These are phyloP conservation scores for Scaptomyza tumidula DNA, from an alignment of 2,888 invertebrate species.

Conservation along the genomic window DNA sequence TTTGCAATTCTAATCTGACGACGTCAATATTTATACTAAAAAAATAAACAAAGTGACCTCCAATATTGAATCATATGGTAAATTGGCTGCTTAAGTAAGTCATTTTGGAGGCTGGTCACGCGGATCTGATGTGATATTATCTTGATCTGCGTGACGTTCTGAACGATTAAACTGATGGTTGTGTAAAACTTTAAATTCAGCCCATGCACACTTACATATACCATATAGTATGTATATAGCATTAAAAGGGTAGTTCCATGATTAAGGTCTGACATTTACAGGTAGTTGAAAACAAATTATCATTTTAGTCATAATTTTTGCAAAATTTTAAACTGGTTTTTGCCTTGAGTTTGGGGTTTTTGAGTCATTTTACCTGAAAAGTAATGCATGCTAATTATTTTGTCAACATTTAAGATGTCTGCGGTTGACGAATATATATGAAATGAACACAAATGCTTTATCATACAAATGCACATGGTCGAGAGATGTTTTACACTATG, in stretches of 20 bases:
- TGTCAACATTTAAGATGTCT: slow-evolving; percentile 62
- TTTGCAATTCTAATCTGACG: slow-evolving; percentile 60
- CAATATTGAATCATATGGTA: slow-evolving; percentile 34
- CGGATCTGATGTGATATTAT: slow-evolving; percentile 32
- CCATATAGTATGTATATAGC: not conserved
- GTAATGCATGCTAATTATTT: slow-evolving; percentile 73
- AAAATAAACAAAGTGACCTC: slow-evolving; percentile 33
- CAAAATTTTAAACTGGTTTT: slow-evolving; percentile 50
- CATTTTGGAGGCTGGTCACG: slow-evolving; percentile 49
- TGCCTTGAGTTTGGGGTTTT: slow-evolving; percentile 47
- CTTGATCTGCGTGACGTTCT: slow-evolving; percentile 51
- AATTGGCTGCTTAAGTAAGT: slow-evolving; percentile 23
- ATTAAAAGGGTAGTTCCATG: slow-evolving; percentile 1
- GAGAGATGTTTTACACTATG: slow-evolving; percentile 19
- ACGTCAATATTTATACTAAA: slow-evolving; percentile 33
- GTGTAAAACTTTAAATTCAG: slow-evolving; percentile 15
- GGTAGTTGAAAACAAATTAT: slow-evolving; percentile 11
- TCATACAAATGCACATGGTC: not conserved
- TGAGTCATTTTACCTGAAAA: slow-evolving; percentile 44
- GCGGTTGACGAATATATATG: slow-evolving; percentile 33
- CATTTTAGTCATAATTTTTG: slow-evolving; percentile 47
- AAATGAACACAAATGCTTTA: slow-evolving; percentile 19
- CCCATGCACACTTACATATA: not conserved
- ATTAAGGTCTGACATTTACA: not conserved
- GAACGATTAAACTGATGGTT: slow-evolving; percentile 17